These are phyloP conservation scores for Fabriciana adippe DNA, from an alignment of 2,888 invertebrate species.

Conservation along the genomic window DNA sequence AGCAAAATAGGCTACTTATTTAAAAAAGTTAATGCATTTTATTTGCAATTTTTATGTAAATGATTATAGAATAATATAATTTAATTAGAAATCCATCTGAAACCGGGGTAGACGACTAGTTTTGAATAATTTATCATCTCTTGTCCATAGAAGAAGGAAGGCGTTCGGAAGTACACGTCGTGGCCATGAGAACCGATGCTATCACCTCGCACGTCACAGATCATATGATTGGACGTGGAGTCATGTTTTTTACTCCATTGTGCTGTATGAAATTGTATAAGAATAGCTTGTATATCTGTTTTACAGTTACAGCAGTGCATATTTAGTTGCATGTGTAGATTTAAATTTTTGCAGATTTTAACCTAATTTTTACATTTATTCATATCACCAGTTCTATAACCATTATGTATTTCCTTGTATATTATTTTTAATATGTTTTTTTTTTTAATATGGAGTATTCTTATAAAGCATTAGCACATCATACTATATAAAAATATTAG, in stretches of 20 bases:
- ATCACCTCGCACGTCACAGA: slow-evolving; percentile 62
- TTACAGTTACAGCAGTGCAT: neutral
- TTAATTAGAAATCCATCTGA: too few species aligned
- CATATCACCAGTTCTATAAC: too few species aligned
- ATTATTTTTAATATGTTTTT: too few species aligned
- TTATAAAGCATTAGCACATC: neutral
- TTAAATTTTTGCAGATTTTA: neutral
- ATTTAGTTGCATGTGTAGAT: neutral
- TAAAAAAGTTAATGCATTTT: too few species aligned
- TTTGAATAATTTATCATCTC: neutral
- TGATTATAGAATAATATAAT: too few species aligned
- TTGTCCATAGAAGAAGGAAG: slow-evolving; percentile 28
- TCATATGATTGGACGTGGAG: slow-evolving; percentile 44
- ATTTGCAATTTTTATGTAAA: too few species aligned
- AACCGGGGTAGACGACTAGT: too few species aligned
- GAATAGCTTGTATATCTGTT: neutral
- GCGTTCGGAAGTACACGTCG: slow-evolving; percentile 63
- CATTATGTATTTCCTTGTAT: too few species aligned
- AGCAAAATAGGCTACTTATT: too few species aligned
- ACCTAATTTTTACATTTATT: too few species aligned
- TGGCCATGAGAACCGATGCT: slow-evolving; percentile 73
- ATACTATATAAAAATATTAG: neutral
- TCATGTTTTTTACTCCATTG: slow-evolving; percentile 22
- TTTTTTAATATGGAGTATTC: neutral
- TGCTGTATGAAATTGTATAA: slow-evolving; percentile 6